phyloP scores from a whole-genome alignment of 1,140 invertebrate genomes.

The Drosophila miranda region DNA sequence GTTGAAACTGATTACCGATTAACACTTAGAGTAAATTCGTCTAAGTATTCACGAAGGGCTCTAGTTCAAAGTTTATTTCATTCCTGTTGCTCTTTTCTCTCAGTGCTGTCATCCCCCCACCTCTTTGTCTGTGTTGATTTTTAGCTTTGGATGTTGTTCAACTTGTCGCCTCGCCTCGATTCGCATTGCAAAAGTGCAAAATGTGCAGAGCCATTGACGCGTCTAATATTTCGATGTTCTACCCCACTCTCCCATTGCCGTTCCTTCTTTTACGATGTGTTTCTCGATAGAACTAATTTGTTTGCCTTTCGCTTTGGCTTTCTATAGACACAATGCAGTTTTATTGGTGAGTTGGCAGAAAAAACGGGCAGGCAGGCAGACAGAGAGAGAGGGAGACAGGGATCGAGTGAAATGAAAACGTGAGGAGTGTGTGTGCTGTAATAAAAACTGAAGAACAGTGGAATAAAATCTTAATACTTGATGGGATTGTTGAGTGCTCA shows the following conservation, averaged over 20 bases:
- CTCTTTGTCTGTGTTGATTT: too few relatives aligned
- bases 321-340: slow-evolving; percentile 48
- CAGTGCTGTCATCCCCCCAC: not conserved
- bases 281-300: slow-evolving; percentile 60
- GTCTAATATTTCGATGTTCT: slow-evolving; percentile 69
- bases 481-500: too few relatives aligned
- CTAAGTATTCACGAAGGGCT: too few relatives aligned
- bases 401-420: not conserved
- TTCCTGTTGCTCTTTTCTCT: too few relatives aligned
- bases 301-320: slow-evolving; percentile 35
- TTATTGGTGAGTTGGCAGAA: slow-evolving; percentile 61
- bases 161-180: slow-evolving; percentile 37
- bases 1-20: too few relatives aligned
- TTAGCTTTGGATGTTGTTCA: slow-evolving; percentile 41
- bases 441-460: too few relatives aligned
- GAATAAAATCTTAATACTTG: too few relatives aligned
- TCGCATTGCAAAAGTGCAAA: slow-evolving; percentile 48
- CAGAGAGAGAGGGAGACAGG: too few relatives aligned
- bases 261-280: slow-evolving; percentile 1
- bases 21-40: too few relatives aligned
- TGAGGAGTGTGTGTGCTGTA: slow-evolving; percentile 4
- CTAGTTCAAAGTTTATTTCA: too few relatives aligned
- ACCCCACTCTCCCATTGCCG: not conserved
- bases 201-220: slow-evolving; percentile 67
- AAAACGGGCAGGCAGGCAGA: not conserved